Evolutionary conservation across 1,140 invertebrate genomes (phyloP), one percentile per base, ranked within the genome.

Genomic region (Piezodorus guildinii): DNA sequence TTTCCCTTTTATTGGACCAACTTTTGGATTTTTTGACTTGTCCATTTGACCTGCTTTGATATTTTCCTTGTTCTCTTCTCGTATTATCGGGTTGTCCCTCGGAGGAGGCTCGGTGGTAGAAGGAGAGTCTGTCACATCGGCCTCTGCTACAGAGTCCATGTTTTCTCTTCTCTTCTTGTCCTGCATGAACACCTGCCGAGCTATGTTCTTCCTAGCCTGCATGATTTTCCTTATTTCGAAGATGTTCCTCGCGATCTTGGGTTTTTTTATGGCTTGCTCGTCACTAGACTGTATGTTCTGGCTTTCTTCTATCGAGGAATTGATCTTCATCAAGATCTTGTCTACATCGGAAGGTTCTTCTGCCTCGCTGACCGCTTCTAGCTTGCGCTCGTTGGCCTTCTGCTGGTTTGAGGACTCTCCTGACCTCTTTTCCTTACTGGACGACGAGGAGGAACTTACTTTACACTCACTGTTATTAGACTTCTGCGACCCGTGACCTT

Each of bases 221-320:
- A 67, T 68, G 14, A 68, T 69, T 65, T 70, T 70, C 23, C 65
- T 60, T 5, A 69, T 63, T 65, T 69, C 69, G 54, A 65, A 63
- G 27, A 69, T 65, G 52, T 70, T 70, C 43, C 54, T 62, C 15
- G 69, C 69, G 21, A 70, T 69, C 65, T 69, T 70, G 12, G 69
- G 69, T 59, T 70, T 70, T 59, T 70, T 70, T 39, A 66, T 60
- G 23, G 65, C 66, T 10, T 45, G n/a, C 8, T 43, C 65, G 27
- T 27, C 59, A 15, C 25, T 19, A 49, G 56, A 44, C 16, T 60
- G 25, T 34, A 46, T 44, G 19, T 46, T 46, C 16, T 60, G 23
- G 17, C 15, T 39, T 39, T 62, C 60, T 60, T 67, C 44, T 9
- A 63, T 63, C 5, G 62, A 63, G 43, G 58, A 60, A 52, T 65